Percentiles rank a stretch among this genome's conserved stretches.
Evolutionary conservation across 2,888 invertebrate genomes (phyloP).

Genomic region (Dolomedes plantarius): DNA sequence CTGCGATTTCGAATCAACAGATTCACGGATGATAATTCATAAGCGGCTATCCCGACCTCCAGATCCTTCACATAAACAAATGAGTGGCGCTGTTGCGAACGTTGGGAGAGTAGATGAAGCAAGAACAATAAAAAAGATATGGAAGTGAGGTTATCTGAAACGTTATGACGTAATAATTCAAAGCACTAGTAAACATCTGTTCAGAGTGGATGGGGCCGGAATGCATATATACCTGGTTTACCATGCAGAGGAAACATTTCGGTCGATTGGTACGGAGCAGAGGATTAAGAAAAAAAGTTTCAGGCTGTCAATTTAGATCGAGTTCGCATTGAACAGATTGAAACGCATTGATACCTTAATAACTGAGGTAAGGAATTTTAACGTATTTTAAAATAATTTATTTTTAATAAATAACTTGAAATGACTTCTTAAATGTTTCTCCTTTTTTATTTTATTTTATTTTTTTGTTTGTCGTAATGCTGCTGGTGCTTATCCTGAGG

Average conservation of each 20-base stretch:
- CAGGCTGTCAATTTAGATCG: too few species aligned
- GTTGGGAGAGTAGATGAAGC: background rate
- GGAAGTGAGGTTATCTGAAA: slow-evolving; percentile 52
- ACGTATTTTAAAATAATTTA: too few species aligned
- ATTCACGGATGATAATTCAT: background rate
- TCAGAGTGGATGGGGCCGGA: background rate
- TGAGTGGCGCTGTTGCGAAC: background rate
- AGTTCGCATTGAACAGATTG: too few species aligned
- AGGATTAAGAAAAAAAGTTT: background rate
- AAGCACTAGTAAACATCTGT: slow-evolving; percentile 49
- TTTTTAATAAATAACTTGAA: too few species aligned
- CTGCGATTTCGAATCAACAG: background rate
- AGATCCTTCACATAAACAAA: background rate
- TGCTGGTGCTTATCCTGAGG: too few species aligned
- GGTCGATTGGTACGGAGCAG: background rate
- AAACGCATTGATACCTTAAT: too few species aligned
- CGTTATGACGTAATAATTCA: slow-evolving; percentile 38
- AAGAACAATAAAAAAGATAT: slow-evolving; percentile 36
- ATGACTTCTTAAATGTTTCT: too few species aligned
- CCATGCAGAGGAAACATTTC: slow-evolving; percentile 12
- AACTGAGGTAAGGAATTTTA: too few species aligned
- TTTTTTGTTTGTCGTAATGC: too few species aligned
- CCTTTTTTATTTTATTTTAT: too few species aligned
- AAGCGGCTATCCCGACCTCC: slow-evolving; percentile 11
- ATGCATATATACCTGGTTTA: slow-evolving; percentile 42